Evolutionary conservation across 2,797 vertebrate species (phyloP).

Genomic region (Parambassis ranga): DNA sequence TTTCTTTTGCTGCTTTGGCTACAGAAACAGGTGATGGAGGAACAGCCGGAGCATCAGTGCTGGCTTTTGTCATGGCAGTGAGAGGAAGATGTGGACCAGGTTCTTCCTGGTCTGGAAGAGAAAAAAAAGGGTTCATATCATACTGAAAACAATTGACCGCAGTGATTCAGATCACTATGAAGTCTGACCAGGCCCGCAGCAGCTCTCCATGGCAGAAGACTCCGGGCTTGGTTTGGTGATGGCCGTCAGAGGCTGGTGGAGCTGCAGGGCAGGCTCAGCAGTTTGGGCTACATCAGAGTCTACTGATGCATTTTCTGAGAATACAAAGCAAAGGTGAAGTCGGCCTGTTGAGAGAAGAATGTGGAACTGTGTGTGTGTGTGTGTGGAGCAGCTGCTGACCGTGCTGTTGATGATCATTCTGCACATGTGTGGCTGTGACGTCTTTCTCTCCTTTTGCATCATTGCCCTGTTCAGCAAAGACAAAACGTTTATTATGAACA

Average conservation of each 20-base stretch:
- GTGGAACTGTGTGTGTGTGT: too few relatives aligned
- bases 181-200: conserved; percentile 34
- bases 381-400: conserved; percentile 68
- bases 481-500: too few relatives aligned
- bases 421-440: conserved; percentile 5
- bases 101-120: conserved; percentile 34
- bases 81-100: conserved; percentile 21
- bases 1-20: conserved; percentile 3
- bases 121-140: background rate
- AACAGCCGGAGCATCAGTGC: conserved; percentile 16
- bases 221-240: conserved; percentile 24
- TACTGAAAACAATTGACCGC: background rate
- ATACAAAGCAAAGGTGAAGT: background rate
- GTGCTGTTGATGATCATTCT: conserved; percentile 77
- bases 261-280: conserved; percentile 11
- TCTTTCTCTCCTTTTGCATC: conserved; percentile 41
- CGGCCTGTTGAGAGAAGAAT: background rate
- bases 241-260: conserved; percentile 30
- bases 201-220: conserved; percentile 2
- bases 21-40: background rate
- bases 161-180: too few relatives aligned
- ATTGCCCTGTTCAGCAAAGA: conserved; percentile 36
- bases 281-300: background rate
- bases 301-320: conserved; percentile 6
- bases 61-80: conserved; percentile 23